phyloP scores from a whole-genome alignment of 2,888 invertebrate genomes.

The Dasysyrphus tricinctus region DNA sequence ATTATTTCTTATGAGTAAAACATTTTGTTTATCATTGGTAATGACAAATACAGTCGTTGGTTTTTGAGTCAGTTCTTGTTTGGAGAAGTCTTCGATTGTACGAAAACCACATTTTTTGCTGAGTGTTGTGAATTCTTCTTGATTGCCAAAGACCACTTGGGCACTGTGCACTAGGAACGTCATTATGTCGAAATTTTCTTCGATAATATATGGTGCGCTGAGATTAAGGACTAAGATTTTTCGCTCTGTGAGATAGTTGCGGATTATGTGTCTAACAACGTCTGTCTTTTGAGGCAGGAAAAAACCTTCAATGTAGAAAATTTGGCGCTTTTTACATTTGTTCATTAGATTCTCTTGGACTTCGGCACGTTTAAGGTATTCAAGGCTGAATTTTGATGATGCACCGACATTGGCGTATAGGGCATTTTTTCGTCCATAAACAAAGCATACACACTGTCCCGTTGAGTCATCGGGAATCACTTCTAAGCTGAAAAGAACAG shows the following conservation, averaged over 20 bases:
- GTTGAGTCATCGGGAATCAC: constrained; percentile 82
- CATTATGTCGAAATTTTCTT: constrained; percentile 82
- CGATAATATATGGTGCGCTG: constrained; percentile 85
- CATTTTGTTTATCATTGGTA: constrained; percentile 86
- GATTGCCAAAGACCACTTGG: constrained; percentile 85
- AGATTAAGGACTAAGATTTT: constrained; percentile 85
- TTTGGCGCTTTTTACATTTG: constrained; percentile 80
- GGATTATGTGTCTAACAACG: constrained; percentile 83
- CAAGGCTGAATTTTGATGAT: constrained; percentile 83
- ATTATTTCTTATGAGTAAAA: constrained; percentile 83
- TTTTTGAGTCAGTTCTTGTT: constrained; percentile 73
- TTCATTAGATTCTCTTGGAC: constrained; percentile 78
- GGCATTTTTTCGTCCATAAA: constrained; percentile 83
- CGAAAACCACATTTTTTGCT: constrained; percentile 77
- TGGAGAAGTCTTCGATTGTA: constrained; percentile 75
- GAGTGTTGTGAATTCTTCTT: constrained; percentile 84
- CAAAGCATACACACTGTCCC: constrained; percentile 84
- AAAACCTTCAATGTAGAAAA: constrained; percentile 86
- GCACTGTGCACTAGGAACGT: constrained; percentile 83
- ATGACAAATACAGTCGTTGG: constrained; percentile 85
- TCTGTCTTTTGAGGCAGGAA: constrained; percentile 85
- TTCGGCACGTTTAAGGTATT: constrained; percentile 79
- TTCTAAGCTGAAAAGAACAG: constrained; percentile 78
- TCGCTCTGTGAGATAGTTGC: constrained; percentile 81
- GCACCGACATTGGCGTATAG: constrained; percentile 85